phyloP scores from a whole-genome alignment of 2,888 invertebrate genomes.

The Caenorhabditis sp. region DNA sequence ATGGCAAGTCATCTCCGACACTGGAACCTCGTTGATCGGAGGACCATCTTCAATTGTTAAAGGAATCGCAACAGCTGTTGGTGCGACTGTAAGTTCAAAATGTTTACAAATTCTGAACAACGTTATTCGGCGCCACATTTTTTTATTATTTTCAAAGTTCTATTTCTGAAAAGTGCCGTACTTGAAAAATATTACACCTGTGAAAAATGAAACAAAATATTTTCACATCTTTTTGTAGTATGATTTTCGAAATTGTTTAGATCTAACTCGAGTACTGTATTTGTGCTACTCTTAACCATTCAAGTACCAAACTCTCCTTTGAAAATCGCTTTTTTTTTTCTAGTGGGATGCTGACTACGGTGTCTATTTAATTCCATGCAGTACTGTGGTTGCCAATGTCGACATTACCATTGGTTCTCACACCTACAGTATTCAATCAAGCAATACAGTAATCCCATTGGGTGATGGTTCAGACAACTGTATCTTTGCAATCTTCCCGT shows the following conservation, averaged over 20 bases:
- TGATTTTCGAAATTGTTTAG: too few species aligned
- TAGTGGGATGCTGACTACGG: constrained; percentile 44
- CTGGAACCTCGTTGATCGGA: constrained; percentile 55
- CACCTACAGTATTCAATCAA: constrained; percentile 36
- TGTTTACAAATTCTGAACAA: too few species aligned
- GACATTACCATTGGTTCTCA: constrained; percentile 52
- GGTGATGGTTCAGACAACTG: constrained; percentile 46
- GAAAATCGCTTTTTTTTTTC: constrained; percentile 5
- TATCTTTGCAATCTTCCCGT: constrained; percentile 51
- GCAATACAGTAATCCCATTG: constrained; percentile 40
- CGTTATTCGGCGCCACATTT: too few species aligned
- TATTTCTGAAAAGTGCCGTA: background rate
- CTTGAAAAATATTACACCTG: too few species aligned
- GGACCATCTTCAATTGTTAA: constrained; percentile 43
- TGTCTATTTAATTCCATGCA: constrained; percentile 46
- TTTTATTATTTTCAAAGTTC: background rate
- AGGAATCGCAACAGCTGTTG: constrained; percentile 38
- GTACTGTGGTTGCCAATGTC: constrained; percentile 39
- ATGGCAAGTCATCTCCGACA: constrained; percentile 59
- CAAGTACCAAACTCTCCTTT: too few species aligned
- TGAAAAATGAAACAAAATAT: too few species aligned
- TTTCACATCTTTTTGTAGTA: too few species aligned
- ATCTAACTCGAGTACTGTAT: too few species aligned
- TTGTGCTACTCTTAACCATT: too few species aligned
- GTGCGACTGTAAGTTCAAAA: constrained; percentile 30